Base-by-base conservation (phyloP, 2,888 invertebrate species). In the Oligia strigilis region DNA sequence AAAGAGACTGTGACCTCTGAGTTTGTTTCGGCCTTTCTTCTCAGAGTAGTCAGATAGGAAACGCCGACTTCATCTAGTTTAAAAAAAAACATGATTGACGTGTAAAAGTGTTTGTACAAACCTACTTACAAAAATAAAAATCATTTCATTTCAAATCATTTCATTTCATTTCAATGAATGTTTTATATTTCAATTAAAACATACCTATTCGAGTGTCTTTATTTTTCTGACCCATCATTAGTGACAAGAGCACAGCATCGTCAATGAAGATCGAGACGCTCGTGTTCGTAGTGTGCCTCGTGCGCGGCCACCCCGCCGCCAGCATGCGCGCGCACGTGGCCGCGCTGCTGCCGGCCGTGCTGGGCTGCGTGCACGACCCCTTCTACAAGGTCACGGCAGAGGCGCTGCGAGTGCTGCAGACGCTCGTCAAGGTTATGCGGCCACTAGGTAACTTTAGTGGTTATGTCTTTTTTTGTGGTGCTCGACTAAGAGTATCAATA, bases 331-430 rank as follows among this genome's bases (percentile, higher is more conserved):
- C 98, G 8, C 98, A 99, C 94, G 98, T 99, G 94, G 97, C 97
- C 4, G 97, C 98, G 49, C 95, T 99, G 66, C 97, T 99, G 83
- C 99, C 99, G 17, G 98, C 99, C 8, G 98, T 99, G 72, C 98
- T 99, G 72, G 97, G 98, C 81, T 98, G 99, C 62, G 99, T 99
- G 46, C 98, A 98, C 75, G 99, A 99, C 97, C 98, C 98, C 69
- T 99, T 99, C 97, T 99, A 99, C 97, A 99, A 99, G 97, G 99
- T 99, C 90, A 99, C 99, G 2, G 99, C 99, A 0, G 99, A 99
- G 95, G 99, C 99, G 3, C 97, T 99, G 77, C 97, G 99, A 46
- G 99, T 99, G 36, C 97, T 99, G 84, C 99, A 99, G 94, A 99
- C 99, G 86, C 97, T 99, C 81, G 99, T 99, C 46, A 99, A 99